phyloP scores from a whole-genome alignment of 2,888 invertebrate genomes.

The Hemaris fuciformis region DNA sequence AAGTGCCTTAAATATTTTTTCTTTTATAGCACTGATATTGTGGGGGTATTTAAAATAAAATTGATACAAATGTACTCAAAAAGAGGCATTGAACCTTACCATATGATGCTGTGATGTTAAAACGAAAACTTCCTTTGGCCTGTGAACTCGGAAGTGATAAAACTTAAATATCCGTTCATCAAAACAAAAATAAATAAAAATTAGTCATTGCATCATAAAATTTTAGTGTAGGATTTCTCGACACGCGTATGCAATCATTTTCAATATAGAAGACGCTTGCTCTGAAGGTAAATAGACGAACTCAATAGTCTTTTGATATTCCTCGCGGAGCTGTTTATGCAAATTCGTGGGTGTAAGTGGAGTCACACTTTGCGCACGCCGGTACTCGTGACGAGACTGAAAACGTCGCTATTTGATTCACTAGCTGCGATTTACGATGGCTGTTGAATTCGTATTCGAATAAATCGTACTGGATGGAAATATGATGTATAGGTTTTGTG shows the following conservation, averaged over 20 bases:
- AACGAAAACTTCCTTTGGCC: too few species aligned
- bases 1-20: constrained; percentile 20
- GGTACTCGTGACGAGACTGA: background rate
- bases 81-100: too few species aligned
- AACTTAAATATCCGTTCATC: too few species aligned
- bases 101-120: too few species aligned
- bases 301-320: background rate
- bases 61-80: too few species aligned
- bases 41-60: background rate
- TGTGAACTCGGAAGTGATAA: too few species aligned
- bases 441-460: background rate
- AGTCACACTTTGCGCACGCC: background rate
- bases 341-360: background rate
- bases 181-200: too few species aligned
- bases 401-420: background rate
- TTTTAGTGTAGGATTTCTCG: too few species aligned
- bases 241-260: too few species aligned
- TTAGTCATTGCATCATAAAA: too few species aligned
- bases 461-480: background rate
- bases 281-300: background rate
- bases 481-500: too few species aligned
- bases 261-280: background rate
- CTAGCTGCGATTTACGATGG: background rate
- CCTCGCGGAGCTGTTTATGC: background rate
- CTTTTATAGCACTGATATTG: background rate